phyloP scores from a whole-genome alignment of 2,797 vertebrate genomes.

The Fistularia tabacaria region DNA sequence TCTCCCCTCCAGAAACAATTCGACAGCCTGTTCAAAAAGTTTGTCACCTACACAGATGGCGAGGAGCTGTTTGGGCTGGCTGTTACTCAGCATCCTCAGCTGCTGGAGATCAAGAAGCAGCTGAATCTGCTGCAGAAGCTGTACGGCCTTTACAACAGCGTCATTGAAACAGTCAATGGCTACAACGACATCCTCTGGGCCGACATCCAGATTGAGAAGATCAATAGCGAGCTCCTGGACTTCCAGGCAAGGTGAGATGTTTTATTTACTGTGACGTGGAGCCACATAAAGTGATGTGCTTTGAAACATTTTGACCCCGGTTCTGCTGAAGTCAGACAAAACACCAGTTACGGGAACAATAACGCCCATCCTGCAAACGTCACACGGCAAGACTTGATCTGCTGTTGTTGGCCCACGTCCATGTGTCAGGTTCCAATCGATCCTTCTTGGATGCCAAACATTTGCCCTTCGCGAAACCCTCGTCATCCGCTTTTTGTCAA shows the following conservation, averaged over 20 bases:
- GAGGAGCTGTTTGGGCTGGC: conserved; percentile 83
- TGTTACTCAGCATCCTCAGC: conserved; percentile 72
- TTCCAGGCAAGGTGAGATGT: conserved; percentile 76
- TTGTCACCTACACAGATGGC: conserved; percentile 77
- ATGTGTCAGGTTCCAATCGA: background rate
- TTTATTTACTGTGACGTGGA: background rate
- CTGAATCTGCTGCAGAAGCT: conserved; percentile 81
- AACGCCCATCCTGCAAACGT: too few relatives aligned
- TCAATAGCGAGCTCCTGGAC: conserved; percentile 79
- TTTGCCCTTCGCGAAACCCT: too few relatives aligned
- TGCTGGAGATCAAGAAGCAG: conserved; percentile 52
- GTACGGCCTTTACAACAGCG: conserved; percentile 77
- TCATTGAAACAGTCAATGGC: conserved; percentile 64
- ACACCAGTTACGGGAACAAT: too few relatives aligned
- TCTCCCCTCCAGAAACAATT: conserved; percentile 45
- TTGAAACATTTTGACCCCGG: background rate
- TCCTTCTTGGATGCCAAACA: background rate
- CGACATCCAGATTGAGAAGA: conserved; percentile 78
- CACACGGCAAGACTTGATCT: too few relatives aligned
- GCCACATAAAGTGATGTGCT: background rate
- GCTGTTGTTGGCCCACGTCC: too few relatives aligned
- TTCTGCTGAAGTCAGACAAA: too few relatives aligned
- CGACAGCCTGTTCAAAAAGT: conserved; percentile 81
- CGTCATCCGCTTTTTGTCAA: background rate
- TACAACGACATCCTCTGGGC: conserved; percentile 81